A percentile compares a stretch with the other conserved stretches of the same genome.
Evolutionary conservation across 2,888 invertebrate genomes (phyloP).

Genomic region (Colletes collaris): DNA sequence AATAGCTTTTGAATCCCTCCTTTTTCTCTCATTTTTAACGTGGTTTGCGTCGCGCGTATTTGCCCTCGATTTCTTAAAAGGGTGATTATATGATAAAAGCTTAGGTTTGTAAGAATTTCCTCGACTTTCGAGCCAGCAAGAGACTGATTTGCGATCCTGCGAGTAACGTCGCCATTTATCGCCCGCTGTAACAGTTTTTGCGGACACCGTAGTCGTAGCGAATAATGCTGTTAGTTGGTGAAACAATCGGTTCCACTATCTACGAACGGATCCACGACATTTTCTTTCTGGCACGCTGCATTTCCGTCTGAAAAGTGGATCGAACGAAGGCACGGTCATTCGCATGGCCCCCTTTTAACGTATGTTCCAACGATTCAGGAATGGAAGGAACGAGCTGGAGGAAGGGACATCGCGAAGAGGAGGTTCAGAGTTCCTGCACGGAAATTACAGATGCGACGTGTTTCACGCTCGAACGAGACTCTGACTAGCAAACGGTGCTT

Average conservation of each 20-base stretch:
- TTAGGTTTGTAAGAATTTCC: too few species aligned
- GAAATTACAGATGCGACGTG: constrained; percentile 71
- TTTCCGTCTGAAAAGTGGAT: constrained; percentile 26
- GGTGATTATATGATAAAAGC: too few species aligned
- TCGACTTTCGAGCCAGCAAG: too few species aligned
- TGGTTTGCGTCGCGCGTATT: too few species aligned
- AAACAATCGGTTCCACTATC: constrained; percentile 4
- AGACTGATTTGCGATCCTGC: too few species aligned
- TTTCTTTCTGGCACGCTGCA: neutral
- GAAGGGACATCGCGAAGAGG: constrained; percentile 45
- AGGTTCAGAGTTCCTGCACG: constrained; percentile 64
- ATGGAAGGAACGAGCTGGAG: constrained; percentile 41
- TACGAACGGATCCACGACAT: neutral
- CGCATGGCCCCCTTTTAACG: constrained; percentile 43
- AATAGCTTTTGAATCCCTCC: too few species aligned
- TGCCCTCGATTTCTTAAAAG: too few species aligned
- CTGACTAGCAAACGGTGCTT: constrained; percentile 55
- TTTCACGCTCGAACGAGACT: constrained; percentile 65
- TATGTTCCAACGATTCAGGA: constrained; percentile 41
- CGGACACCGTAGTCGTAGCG: neutral
- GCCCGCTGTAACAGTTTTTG: too few species aligned
- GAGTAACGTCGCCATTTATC: too few species aligned
- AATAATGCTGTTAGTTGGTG: neutral
- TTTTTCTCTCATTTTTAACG: too few species aligned
- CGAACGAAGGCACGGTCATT: constrained; percentile 30